Percentiles rank a stretch among this genome's conserved stretches.
Evolutionary conservation across 2,113 vertebrate species (phyloP).

Genomic region (Scolopax mira): DNA sequence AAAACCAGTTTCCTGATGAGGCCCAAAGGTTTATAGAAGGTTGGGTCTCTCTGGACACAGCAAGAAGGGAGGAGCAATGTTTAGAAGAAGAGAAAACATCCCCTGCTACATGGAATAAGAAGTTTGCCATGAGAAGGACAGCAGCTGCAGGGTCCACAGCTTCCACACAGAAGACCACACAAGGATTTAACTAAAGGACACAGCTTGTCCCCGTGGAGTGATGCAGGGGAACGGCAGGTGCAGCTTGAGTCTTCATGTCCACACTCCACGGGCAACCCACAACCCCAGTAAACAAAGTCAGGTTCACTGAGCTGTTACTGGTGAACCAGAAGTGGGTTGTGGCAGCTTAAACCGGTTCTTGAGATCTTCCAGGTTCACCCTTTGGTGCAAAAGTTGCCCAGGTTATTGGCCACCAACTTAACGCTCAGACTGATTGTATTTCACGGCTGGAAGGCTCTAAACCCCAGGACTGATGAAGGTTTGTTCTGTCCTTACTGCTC

Average conservation of each 20-base stretch:
- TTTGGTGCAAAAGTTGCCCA: neutral
- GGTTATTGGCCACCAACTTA: neutral
- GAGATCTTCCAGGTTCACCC: neutral
- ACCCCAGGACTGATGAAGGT: neutral
- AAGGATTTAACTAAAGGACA: neutral
- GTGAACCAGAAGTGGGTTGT: neutral
- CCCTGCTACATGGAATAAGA: rapidly evolving
- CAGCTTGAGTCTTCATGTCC: neutral
- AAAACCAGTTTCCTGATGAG: rapidly evolving
- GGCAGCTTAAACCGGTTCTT: neutral
- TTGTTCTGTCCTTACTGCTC: neutral
- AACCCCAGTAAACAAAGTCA: neutral
- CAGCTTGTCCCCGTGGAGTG: rapidly evolving
- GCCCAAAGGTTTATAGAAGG: neutral
- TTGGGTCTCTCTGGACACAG: neutral
- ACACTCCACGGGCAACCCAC: neutral
- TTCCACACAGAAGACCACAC: neutral
- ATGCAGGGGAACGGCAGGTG: rapidly evolving
- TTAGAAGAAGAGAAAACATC: neutral
- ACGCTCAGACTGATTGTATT: neutral
- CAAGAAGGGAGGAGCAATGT: neutral
- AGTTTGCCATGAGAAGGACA: neutral
- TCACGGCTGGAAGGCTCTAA: neutral
- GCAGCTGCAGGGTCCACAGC: neutral
- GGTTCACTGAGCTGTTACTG: neutral